Evolutionary conservation across 2,888 invertebrate species (phyloP).

Genomic region (Agonopterix arenella): DNA sequence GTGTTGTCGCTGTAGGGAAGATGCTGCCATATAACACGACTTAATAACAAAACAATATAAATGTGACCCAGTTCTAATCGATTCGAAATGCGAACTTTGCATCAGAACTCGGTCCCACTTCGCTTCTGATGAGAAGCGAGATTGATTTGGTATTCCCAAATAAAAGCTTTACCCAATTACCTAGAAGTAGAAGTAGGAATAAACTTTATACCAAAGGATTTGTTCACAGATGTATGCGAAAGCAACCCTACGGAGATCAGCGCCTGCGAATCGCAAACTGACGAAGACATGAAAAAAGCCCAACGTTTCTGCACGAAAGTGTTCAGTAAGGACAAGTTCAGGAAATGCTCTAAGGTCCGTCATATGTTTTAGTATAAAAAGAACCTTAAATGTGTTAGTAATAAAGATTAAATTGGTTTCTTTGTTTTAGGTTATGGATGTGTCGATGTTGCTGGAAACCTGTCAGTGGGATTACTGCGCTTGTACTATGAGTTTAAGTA

Average conservation of each 20-base stretch:
- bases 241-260: conserved; percentile 66
- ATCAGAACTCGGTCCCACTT: not conserved
- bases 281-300: conserved; percentile 62
- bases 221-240: conserved; percentile 70
- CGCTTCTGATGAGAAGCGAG: too few relatives aligned
- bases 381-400: not conserved
- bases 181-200: too few relatives aligned
- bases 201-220: not conserved
- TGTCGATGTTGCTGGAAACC: conserved; percentile 80
- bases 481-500: conserved; percentile 69
- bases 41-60: too few relatives aligned
- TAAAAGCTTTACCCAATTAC: too few relatives aligned
- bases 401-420: conserved; percentile 1
- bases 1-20: too few relatives aligned
- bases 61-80: too few relatives aligned
- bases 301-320: conserved; percentile 78
- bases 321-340: conserved; percentile 80
- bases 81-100: too few relatives aligned
- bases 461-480: conserved; percentile 90
- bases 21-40: too few relatives aligned
- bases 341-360: conserved; percentile 77
- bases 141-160: too few relatives aligned
- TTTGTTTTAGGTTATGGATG: conserved; percentile 76
- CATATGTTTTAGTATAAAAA: not conserved
- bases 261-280: conserved; percentile 56